These are phyloP conservation scores for Coptodon bakossiorum DNA, from an alignment of 2,113 vertebrate genomes.

Conservation along the genomic window DNA sequence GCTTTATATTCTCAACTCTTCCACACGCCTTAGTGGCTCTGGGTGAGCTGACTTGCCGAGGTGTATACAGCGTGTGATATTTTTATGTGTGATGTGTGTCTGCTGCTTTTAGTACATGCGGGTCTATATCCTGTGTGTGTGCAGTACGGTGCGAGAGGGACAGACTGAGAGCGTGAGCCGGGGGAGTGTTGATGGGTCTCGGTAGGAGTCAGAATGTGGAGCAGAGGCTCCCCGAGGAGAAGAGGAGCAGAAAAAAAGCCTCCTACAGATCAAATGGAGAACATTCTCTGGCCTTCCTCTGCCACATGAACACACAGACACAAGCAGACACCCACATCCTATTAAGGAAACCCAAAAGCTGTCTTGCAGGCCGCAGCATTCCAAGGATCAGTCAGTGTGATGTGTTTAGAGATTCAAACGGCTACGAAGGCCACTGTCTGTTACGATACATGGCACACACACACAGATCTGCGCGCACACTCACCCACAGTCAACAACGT, in stretches of 20 bases:
- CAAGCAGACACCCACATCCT: slow-evolving; percentile 12
- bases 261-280: slow-evolving; percentile 77
- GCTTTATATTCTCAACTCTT: not conserved
- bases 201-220: slow-evolving; percentile 79
- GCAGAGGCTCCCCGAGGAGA: slow-evolving; percentile 73
- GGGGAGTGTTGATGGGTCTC: slow-evolving; percentile 72
- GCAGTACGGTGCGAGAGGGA: slow-evolving; percentile 13
- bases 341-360: slow-evolving; percentile 14
- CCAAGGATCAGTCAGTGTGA: slow-evolving; percentile 33
- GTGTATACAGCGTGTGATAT: not conserved
- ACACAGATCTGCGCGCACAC: not conserved
- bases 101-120: not conserved
- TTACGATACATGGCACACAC: not conserved
- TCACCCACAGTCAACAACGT: not conserved
- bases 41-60: not conserved
- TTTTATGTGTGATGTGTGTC: not conserved
- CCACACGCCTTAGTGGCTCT: not conserved
- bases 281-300: slow-evolving; percentile 68
- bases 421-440: not conserved
- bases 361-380: not conserved
- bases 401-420: not conserved
- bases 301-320: slow-evolving; percentile 31
- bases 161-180: slow-evolving; percentile 38
- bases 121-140: slow-evolving; percentile 4
- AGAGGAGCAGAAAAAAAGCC: slow-evolving; percentile 60